Evolutionary conservation across 2,797 vertebrate genomes (phyloP).

Genomic region (Poeciliopsis infans): DNA sequence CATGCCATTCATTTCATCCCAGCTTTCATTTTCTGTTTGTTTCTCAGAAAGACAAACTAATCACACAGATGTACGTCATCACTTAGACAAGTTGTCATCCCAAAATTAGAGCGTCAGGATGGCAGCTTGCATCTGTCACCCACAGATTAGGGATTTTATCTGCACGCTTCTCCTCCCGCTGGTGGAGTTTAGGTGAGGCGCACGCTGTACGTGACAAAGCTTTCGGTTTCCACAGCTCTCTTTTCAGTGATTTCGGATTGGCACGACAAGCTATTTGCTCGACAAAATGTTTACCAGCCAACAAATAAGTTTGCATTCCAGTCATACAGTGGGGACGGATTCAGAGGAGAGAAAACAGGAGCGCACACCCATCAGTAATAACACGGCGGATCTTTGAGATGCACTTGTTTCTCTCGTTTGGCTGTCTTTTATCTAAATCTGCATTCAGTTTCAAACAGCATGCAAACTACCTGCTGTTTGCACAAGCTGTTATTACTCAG

Average conservation of each 20-base stretch:
- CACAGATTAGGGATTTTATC: conserved; percentile 50
- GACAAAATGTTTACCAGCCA: conserved; percentile 12
- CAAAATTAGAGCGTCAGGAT: conserved; percentile 62
- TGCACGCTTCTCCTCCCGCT: conserved; percentile 19
- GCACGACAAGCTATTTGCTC: conserved; percentile 17
- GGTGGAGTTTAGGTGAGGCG: conserved; percentile 39
- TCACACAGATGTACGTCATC: conserved; percentile 41
- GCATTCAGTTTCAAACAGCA: conserved; percentile 37
- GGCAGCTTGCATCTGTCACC: conserved; percentile 54
- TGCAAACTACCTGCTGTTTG: conserved; percentile 17
- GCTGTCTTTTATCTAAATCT: conserved; percentile 19
- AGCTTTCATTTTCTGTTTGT: conserved; percentile 70
- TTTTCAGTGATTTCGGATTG: conserved; percentile 1
- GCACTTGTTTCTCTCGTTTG: conserved; percentile 14
- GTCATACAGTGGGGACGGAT: conserved; percentile 19
- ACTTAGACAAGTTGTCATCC: conserved; percentile 59
- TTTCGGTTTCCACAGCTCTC: conserved; percentile 17
- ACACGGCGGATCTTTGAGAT: conserved; percentile 20
- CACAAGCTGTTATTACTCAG: conserved; percentile 33
- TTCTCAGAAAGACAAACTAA: conserved; percentile 56
- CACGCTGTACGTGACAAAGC: conserved; percentile 23
- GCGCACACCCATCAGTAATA: conserved; percentile 26
- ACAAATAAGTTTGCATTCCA: conserved; percentile 21
- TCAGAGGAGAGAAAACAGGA: conserved; percentile 27
- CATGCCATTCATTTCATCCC: conserved; percentile 38